A percentile compares a stretch with the other conserved stretches of the same genome.
These are phyloP conservation scores for Metallyticus violacea DNA, from an alignment of 2,888 invertebrate species.

Conservation along the genomic window DNA sequence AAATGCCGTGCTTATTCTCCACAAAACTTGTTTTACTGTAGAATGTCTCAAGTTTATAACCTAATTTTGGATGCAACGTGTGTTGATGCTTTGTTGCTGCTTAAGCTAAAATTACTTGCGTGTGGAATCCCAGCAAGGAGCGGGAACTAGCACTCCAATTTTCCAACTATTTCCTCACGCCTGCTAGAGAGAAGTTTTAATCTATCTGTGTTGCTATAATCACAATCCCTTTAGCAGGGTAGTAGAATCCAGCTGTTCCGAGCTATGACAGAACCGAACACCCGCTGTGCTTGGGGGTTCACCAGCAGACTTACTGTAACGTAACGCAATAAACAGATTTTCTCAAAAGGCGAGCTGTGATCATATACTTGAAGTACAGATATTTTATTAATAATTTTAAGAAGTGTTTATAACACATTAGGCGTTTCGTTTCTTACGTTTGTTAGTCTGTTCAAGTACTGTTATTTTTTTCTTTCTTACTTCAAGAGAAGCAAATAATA, in stretches of 20 bases:
- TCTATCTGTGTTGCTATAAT: not conserved
- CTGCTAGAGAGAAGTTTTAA: not conserved
- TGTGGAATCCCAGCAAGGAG: not conserved
- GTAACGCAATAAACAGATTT: not conserved
- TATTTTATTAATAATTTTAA: too few species aligned
- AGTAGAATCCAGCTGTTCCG: not conserved
- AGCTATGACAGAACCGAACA: not conserved
- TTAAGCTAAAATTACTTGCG: not conserved
- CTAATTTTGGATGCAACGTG: not conserved
- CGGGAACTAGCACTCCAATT: not conserved
- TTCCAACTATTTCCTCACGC: not conserved
- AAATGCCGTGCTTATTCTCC: not conserved
- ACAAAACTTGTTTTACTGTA: not conserved
- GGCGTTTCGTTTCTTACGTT: too few species aligned
- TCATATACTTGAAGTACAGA: too few species aligned
- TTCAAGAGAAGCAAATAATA: too few species aligned
- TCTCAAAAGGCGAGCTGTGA: too few species aligned
- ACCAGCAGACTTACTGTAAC: not conserved
- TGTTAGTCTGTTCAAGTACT: too few species aligned
- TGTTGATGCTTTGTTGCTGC: not conserved
- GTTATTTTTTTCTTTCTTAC: too few species aligned
- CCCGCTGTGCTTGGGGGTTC: not conserved
- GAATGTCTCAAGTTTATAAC: not conserved
- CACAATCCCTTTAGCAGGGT: not conserved
- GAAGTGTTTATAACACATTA: too few species aligned